Evolutionary conservation across 2,888 invertebrate genomes (phyloP).

Genomic region (Liodrosophila aerea): DNA sequence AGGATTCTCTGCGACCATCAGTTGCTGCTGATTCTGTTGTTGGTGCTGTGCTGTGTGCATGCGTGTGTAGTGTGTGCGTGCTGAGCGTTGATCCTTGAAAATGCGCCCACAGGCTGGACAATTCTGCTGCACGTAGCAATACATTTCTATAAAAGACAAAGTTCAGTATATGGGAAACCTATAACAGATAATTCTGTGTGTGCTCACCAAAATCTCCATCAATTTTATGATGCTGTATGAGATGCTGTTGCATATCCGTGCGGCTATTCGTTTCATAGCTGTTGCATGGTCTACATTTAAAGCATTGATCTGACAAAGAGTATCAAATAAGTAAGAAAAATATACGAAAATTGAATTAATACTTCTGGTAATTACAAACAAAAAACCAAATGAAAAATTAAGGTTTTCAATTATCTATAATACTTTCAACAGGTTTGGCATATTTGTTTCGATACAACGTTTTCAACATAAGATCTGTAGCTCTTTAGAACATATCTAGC

Average conservation of each 20-base stretch:
- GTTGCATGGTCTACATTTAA: slow-evolving; percentile 67
- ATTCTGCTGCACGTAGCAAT: slow-evolving; percentile 62
- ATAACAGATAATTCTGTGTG: not conserved
- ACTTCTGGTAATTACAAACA: not conserved
- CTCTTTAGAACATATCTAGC: too few relatives aligned
- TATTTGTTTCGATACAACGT: too few relatives aligned
- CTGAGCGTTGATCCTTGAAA: slow-evolving; percentile 67
- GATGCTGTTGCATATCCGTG: slow-evolving; percentile 64
- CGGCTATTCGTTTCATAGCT: slow-evolving; percentile 61
- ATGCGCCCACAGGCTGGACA: slow-evolving; percentile 70
- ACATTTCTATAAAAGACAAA: slow-evolving; percentile 47
- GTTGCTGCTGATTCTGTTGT: slow-evolving; percentile 13
- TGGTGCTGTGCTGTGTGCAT: slow-evolving; percentile 54
- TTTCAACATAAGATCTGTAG: too few relatives aligned
- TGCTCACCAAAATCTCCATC: slow-evolving; percentile 62
- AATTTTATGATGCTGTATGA: slow-evolving; percentile 63
- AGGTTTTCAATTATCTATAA: not conserved
- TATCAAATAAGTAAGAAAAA: too few relatives aligned
- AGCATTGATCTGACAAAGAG: slow-evolving; percentile 69
- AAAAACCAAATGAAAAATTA: not conserved
- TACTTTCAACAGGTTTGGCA: not conserved
- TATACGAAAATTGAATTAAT: not conserved
- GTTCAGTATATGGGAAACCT: not conserved
- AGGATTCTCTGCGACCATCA: too few relatives aligned
- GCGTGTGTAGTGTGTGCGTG: slow-evolving; percentile 67